Evolutionary conservation across 2,113 vertebrate genomes (phyloP), one percentile per base, ranked within the genome.

Genomic region (Atherinomorus stipes): DNA sequence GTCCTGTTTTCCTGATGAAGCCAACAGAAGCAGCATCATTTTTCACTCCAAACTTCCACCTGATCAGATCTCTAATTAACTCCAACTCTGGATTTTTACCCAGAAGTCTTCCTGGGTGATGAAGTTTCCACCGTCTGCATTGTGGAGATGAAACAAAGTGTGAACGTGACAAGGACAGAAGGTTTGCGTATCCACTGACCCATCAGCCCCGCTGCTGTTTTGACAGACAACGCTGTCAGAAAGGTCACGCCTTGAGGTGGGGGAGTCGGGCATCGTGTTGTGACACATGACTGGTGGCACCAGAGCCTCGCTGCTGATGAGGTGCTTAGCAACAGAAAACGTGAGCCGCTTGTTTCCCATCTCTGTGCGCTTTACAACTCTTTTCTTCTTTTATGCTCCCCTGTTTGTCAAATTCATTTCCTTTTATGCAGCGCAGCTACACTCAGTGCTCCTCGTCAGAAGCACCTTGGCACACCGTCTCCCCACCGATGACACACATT

Each of bases 261-360:
- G 42, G 37, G 74, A 78, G 69, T 71, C 28, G 25, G 69, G 21
- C 76, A 15, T 53, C 47, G 52, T 80, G 28, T 78, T 85, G 74
- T 91, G 85, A 89, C 88, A 90, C 76, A 75, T 83, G 85, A 88
- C 75, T 45, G 59, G 80, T 69, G 74, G 72, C 87, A 59, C 68
- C 64, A 74, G 63, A 52, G 54, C 71, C 56, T 65, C 22, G 18
- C 42, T 4, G 4, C 74, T 45, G 47, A 83, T 60, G 56, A 70
- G 74, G 74, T 75, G 73, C 62, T 87, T 74, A 84, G 67, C 59
- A 69, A 50, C 57, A 40, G 53, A 71, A 82, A 75, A 74, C n/a
- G 19, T 65, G 52, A 81, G 58, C 60, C 56, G 21, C 40, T 56
- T 78, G 78, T 31, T 7, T 28, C 0, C 15, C 18, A 4, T 56